Percentiles rank a stretch among this genome's conserved stretches.
phyloP scores from a whole-genome alignment of 2,113 vertebrate species.

The Corythaixoides concolor region DNA sequence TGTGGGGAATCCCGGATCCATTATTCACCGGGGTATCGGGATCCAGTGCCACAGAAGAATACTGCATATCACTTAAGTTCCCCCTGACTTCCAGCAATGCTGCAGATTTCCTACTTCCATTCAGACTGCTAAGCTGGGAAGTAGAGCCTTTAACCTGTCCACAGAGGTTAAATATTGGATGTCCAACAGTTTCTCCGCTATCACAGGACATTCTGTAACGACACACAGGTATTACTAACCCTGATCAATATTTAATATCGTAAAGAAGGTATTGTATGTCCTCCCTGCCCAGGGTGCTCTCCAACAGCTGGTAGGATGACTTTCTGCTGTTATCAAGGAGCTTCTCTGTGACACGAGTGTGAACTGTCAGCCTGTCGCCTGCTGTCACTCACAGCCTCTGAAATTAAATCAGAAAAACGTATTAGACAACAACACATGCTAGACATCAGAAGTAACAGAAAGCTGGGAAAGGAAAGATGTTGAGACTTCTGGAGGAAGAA shows the following conservation, averaged over 20 bases:
- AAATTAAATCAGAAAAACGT: conserved; percentile 14
- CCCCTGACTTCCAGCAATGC: conserved; percentile 19
- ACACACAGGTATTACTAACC: background rate
- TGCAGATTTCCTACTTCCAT: conserved; percentile 55
- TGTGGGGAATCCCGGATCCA: conserved; percentile 69
- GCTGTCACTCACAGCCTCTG: conserved; percentile 53
- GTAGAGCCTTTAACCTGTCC: background rate
- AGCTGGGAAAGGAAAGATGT: background rate
- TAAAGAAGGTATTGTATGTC: conserved; percentile 19
- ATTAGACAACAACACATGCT: background rate
- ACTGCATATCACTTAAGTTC: conserved; percentile 50
- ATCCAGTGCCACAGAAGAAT: conserved; percentile 80
- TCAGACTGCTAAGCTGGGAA: conserved; percentile 47
- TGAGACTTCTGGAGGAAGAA: background rate
- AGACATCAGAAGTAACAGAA: background rate
- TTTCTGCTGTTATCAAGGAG: conserved; percentile 22
- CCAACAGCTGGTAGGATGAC: background rate
- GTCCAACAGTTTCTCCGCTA: background rate
- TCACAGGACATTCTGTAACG: conserved; percentile 41
- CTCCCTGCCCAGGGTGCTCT: background rate
- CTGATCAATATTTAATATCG: conserved; percentile 67
- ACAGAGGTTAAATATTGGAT: conserved; percentile 18
- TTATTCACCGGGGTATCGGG: conserved; percentile 74
- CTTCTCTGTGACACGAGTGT: background rate
- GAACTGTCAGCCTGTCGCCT: conserved; percentile 39